phyloP scores from a whole-genome alignment of 2,113 vertebrate genomes.

The Pampusana beccarii region DNA sequence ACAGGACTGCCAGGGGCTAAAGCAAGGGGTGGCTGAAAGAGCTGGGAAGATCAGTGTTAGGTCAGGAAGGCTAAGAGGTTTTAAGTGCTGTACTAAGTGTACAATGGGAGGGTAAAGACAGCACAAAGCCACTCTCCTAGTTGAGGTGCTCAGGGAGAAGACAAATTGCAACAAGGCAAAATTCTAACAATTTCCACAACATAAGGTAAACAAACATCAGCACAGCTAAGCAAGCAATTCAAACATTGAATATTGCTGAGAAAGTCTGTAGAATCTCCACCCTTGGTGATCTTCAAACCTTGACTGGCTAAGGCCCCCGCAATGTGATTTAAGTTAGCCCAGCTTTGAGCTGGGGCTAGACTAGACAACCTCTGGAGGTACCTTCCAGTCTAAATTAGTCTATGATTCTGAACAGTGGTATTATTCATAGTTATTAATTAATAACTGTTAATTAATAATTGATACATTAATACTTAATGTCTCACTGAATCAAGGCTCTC shows the following conservation, averaged over 20 bases:
- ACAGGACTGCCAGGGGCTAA: background rate
- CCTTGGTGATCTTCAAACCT: background rate
- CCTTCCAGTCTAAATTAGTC: background rate
- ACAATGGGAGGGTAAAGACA: background rate
- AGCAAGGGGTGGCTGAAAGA: background rate
- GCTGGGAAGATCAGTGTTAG: background rate
- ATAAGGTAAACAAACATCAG: background rate
- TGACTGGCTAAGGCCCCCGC: background rate
- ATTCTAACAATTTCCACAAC: background rate
- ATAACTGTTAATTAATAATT: background rate
- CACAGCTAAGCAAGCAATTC: background rate
- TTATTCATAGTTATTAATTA: slow-evolving; percentile 9
- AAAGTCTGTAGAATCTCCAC: background rate
- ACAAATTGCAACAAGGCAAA: background rate
- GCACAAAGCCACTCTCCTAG: background rate
- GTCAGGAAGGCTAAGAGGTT: background rate
- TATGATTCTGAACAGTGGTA: background rate
- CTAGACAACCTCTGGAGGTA: background rate
- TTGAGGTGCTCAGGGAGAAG: background rate
- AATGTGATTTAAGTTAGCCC: background rate
- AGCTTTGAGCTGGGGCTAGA: background rate
- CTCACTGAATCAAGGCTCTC: background rate
- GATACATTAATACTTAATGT: background rate
- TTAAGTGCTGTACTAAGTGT: background rate
- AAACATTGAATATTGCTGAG: background rate